A percentile compares a stretch with the other conserved stretches of the same genome.
phyloP scores from a whole-genome alignment of 2,113 vertebrate genomes.

The Progne subis region DNA sequence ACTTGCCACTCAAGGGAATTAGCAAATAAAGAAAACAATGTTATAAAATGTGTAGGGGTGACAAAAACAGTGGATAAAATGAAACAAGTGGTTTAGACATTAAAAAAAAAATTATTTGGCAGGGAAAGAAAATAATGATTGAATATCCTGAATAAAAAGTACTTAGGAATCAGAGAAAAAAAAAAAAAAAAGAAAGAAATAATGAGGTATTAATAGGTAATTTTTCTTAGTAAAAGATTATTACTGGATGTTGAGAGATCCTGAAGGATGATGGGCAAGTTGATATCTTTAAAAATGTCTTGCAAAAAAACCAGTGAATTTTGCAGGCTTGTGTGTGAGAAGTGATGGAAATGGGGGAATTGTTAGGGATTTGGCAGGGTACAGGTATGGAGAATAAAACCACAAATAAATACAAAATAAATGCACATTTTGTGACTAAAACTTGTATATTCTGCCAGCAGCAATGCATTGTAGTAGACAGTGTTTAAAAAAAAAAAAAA shows the following conservation, averaged over 20 bases:
- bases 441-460: background rate
- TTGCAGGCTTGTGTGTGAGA: background rate
- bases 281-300: background rate
- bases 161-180: background rate
- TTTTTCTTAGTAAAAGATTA: background rate
- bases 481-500: background rate
- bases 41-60: background rate
- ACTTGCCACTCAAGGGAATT: background rate
- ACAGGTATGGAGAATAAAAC: background rate
- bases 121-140: background rate
- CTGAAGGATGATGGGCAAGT: background rate
- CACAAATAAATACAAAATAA: background rate
- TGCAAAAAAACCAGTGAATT: background rate
- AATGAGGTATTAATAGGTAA: background rate
- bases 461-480: background rate
- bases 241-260: background rate
- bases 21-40: background rate
- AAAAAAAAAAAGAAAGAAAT: background rate
- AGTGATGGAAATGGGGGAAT: background rate
- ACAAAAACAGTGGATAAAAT: background rate
- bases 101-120: background rate
- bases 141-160: background rate
- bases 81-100: background rate
- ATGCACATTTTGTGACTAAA: background rate
- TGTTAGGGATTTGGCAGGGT: background rate